phyloP scores from a whole-genome alignment of 2,113 vertebrate species.

The Silurus asotus region DNA sequence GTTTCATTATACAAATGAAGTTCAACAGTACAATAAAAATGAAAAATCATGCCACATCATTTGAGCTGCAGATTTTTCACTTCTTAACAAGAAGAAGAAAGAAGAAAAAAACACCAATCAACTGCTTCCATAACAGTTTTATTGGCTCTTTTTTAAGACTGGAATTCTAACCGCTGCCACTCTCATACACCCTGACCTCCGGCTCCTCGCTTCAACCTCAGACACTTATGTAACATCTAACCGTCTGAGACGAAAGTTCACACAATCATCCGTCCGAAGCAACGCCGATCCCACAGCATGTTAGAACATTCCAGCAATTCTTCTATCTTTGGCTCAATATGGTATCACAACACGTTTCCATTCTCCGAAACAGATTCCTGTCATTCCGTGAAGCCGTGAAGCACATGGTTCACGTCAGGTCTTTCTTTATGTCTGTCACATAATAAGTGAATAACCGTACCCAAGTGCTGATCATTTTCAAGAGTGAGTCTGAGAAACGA shows the following conservation, averaged over 20 bases:
- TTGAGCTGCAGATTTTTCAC: neutral
- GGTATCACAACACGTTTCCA: slow-evolving; percentile 52
- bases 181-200: slow-evolving; percentile 5
- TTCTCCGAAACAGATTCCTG: slow-evolving; percentile 61
- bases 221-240: slow-evolving; percentile 52
- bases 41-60: neutral
- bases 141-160: neutral
- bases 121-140: neutral
- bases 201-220: slow-evolving; percentile 28
- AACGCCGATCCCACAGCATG: slow-evolving; percentile 20
- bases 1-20: neutral
- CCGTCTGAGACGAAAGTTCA: slow-evolving; percentile 47
- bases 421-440: slow-evolving; percentile 36
- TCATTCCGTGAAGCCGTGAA: slow-evolving; percentile 62
- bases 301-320: slow-evolving; percentile 69
- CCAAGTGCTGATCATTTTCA: too few relatives aligned
- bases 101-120: neutral
- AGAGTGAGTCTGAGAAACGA: too few relatives aligned
- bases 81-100: neutral
- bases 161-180: slow-evolving; percentile 26
- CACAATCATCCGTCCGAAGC: slow-evolving; percentile 49
- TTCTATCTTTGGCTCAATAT: slow-evolving; percentile 65
- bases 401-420: slow-evolving; percentile 65
- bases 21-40: neutral
- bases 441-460: neutral